A percentile compares a stretch with the other conserved stretches of the same genome.
Evolutionary conservation across 2,888 invertebrate genomes (phyloP).

Genomic region (Parnassius orleans): DNA sequence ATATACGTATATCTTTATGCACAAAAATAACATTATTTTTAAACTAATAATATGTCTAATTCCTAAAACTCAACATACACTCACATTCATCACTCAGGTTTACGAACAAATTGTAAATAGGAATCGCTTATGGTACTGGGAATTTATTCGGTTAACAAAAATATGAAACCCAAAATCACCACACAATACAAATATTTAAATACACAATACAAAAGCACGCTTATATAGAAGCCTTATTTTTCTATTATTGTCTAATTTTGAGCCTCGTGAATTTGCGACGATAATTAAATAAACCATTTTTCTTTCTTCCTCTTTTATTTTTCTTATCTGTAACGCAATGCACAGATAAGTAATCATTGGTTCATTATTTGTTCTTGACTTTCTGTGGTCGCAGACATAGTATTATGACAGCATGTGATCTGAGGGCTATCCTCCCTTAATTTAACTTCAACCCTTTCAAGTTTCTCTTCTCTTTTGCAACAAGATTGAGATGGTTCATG

Average conservation of each 20-base stretch:
- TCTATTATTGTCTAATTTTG: constrained; percentile 22
- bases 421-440: constrained; percentile 61
- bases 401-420: constrained; percentile 62
- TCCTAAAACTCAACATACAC: no score
- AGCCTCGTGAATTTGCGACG: constrained; percentile 1
- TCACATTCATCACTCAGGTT: no score
- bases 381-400: constrained; percentile 49
- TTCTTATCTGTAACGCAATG: background rate
- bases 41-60: no score
- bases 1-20: no score
- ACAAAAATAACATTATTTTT: no score
- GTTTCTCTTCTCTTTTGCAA: constrained; percentile 41
- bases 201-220: no score
- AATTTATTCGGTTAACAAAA: no score
- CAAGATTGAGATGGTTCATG: constrained; percentile 31
- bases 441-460: constrained; percentile 36
- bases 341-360: constrained; percentile 18
- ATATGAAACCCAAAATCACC: no score
- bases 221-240: background rate
- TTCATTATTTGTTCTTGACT: constrained; percentile 70
- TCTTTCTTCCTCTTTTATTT: no score
- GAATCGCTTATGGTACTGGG: no score
- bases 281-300: background rate
- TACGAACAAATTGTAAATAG: no score
- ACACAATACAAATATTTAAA: no score